Evolutionary conservation across 2,113 vertebrate species (phyloP).

Genomic region (Chaetura pelagica): DNA sequence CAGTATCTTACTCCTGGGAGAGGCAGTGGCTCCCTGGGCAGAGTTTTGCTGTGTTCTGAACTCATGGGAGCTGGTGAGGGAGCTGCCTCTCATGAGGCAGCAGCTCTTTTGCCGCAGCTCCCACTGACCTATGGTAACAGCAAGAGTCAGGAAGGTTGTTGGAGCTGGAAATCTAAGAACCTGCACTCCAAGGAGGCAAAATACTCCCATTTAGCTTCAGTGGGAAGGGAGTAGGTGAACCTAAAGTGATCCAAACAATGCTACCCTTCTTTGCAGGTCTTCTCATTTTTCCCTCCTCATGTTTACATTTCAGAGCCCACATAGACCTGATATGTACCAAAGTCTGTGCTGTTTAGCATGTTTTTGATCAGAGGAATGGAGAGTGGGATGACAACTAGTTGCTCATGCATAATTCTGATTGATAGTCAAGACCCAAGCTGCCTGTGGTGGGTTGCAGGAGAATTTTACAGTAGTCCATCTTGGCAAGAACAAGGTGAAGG

Average conservation of each 20-base stretch:
- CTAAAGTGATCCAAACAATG: not conserved
- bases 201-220: not conserved
- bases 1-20: rapidly evolving
- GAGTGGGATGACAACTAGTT: not conserved
- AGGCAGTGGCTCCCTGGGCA: not conserved
- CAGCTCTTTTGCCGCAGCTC: not conserved
- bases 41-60: not conserved
- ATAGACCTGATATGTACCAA: not conserved
- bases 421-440: not conserved
- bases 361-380: not conserved
- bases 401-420: not conserved
- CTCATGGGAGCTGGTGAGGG: not conserved
- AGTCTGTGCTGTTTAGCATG: not conserved
- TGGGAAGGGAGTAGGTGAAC: not conserved
- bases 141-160: not conserved
- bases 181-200: not conserved
- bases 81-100: not conserved
- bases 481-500: not conserved
- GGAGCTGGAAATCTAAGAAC: not conserved
- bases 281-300: not conserved
- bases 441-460: not conserved
- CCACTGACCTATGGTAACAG: not conserved
- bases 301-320: not conserved
- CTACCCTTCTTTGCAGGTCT: not conserved
- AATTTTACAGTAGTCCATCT: not conserved